Evolutionary conservation across 2,888 invertebrate species (phyloP), one percentile per base, ranked within the genome.

Genomic region (Bimastos eiseni): DNA sequence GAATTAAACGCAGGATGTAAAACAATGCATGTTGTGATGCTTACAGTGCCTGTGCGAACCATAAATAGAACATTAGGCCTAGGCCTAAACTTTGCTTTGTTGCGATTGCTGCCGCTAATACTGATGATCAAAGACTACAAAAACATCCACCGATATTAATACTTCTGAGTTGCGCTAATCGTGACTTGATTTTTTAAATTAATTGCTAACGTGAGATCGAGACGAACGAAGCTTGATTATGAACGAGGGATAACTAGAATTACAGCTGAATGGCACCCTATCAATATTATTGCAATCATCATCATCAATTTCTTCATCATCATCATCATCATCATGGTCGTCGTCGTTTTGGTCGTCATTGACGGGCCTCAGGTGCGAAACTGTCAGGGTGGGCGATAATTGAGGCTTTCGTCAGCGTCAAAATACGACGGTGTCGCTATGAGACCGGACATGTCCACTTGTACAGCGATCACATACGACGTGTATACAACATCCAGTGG

Each of bases 301-400:
- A 38, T 38, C 38, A 38, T 38, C 38, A 38, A 8, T 13, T 8
- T 38, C 38, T 8, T 38, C 38, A 38, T 38, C 38, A 38, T 38
- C 38, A 38, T 38, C 38, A 38, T 38, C 38, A 38, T 90, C 90
- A 86, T 90, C 86, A 84, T 90, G 84, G 37, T 30, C 83, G 84
- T 90, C 86, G 84, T 90, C 90, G 37, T 90, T 84, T 36, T 37
- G 84, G 84, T 5, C 90, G 86, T 88, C 90, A 90, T 38, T 13
- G 24, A 21, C 0, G 86, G 24, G 49, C 49, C 49, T 49, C 49
- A 49, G 49, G 49, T 49, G 49, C 15, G 30, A n/a, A 70, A 70
- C n/a, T 70, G n/a, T n/a, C 70, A n/a, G 30, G 13, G 30, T n/a
- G 70, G 70, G 1, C 70, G 70, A 70, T 70, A 30, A 70, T 70